Conservation (phyloP, 2,797 vertebrate genomes). For the Sebastes paucispinis region DNA sequence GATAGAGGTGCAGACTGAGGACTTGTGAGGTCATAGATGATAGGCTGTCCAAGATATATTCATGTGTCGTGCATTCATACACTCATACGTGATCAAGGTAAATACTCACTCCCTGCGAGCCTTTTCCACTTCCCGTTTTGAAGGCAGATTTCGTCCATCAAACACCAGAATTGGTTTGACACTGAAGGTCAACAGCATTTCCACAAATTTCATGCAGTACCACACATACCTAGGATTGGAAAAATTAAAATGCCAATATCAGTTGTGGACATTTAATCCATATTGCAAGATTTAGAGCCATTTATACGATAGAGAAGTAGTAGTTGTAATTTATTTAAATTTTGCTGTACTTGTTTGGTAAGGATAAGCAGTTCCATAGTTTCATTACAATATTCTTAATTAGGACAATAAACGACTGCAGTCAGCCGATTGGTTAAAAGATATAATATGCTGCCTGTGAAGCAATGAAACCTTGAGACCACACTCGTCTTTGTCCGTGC, state of each 20-base stretch:
- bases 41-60: neutral
- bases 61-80: neutral
- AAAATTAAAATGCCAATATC: neutral
- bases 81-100: neutral
- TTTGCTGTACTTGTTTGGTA: neutral
- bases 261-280: neutral
- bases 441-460: neutral
- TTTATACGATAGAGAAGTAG: neutral
- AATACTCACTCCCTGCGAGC: conserved; percentile 91
- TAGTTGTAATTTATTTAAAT: neutral
- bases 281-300: neutral
- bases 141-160: conserved; percentile 95
- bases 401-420: neutral
- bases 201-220: conserved; percentile 97
- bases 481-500: neutral
- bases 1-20: neutral
- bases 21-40: neutral
- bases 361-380: neutral
- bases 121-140: conserved; percentile 95
- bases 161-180: conserved; percentile 95
- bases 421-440: neutral
- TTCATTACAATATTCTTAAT: neutral
- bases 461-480: neutral
- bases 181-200: conserved; percentile 90
- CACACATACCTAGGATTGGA: conserved; percentile 87